Conservation (phyloP, 2,113 vertebrate species). For the Tricholaema leucomelas region DNA sequence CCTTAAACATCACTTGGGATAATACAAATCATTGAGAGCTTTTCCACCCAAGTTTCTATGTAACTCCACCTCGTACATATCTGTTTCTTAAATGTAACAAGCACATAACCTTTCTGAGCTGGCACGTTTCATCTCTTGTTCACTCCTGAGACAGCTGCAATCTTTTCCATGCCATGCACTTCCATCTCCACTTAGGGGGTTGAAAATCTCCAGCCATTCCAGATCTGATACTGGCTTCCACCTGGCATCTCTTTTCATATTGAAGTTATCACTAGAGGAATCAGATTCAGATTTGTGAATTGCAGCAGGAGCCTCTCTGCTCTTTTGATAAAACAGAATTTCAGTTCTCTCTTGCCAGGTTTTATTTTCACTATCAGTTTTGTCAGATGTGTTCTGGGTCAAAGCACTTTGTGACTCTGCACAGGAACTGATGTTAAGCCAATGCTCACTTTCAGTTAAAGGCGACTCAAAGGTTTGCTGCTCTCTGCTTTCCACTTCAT, state of each 20-base stretch:
- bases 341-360: background rate
- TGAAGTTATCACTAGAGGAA: background rate
- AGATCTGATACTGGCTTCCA: constrained; percentile 36
- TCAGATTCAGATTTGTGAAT: background rate
- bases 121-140: background rate
- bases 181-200: constrained; percentile 15
- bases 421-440: background rate
- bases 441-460: background rate
- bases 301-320: background rate
- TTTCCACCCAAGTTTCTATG: background rate
- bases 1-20: background rate
- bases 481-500: background rate
- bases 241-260: background rate
- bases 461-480: background rate
- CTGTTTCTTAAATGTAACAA: background rate
- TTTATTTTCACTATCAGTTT: background rate
- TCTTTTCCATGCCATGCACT: background rate
- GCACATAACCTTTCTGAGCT: constrained; percentile 41
- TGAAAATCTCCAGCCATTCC: constrained; percentile 73
- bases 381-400: background rate
- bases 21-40: background rate
- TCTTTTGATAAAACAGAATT: background rate
- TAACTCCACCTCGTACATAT: background rate
- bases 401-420: background rate
- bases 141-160: background rate